phyloP scores from a whole-genome alignment of 2,113 vertebrate species.

The Hippotragus niger region DNA sequence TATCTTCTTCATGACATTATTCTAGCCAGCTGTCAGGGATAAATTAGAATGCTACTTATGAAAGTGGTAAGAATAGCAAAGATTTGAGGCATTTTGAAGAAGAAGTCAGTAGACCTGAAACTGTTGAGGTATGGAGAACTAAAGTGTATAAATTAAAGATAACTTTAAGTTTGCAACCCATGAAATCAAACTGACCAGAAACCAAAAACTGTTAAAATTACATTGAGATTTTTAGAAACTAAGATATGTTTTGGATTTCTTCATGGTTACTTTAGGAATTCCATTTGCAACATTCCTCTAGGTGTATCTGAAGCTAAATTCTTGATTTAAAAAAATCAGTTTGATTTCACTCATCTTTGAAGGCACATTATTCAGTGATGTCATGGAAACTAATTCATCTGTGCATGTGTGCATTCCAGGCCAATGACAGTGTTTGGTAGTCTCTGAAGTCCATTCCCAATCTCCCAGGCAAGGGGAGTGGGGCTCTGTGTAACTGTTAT shows the following conservation, averaged over 20 bases:
- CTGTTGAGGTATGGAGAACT: neutral
- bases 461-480: neutral
- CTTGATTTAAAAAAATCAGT: neutral
- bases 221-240: neutral
- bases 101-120: neutral
- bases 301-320: neutral
- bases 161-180: neutral
- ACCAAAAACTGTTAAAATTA: neutral
- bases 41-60: neutral
- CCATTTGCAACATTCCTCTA: neutral
- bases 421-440: neutral
- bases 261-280: neutral
- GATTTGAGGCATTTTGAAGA: neutral
- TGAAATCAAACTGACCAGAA: neutral
- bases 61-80: neutral
- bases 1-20: neutral
- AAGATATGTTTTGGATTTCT: neutral
- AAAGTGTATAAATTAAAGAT: neutral
- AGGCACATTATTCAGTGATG: neutral
- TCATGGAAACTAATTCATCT: neutral
- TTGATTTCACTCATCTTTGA: neutral
- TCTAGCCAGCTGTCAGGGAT: neutral
- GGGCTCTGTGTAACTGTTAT: neutral
- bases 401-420: neutral
- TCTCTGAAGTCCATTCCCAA: neutral